phyloP scores from a whole-genome alignment of 2,113 vertebrate species.

The Hyaena hyaena region DNA sequence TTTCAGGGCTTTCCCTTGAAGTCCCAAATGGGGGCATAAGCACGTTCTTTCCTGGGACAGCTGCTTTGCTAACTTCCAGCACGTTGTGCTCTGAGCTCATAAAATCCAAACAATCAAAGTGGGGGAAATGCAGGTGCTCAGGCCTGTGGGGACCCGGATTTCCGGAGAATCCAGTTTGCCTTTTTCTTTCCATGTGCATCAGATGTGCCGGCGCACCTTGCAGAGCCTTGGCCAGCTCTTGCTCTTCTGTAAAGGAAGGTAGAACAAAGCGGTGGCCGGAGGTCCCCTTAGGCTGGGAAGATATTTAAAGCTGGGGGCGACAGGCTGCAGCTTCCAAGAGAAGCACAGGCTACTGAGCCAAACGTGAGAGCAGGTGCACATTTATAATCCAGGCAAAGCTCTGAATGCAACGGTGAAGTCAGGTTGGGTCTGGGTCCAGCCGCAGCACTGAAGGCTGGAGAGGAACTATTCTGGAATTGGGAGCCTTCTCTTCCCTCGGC shows the following conservation, averaged over 20 bases:
- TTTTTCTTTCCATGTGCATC: slow-evolving; percentile 73
- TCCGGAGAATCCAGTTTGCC: slow-evolving; percentile 77
- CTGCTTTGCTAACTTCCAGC: slow-evolving; percentile 78
- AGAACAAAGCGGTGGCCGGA: slow-evolving; percentile 70
- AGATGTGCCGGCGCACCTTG: slow-evolving; percentile 76
- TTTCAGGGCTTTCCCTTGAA: slow-evolving; percentile 71
- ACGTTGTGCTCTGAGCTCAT: slow-evolving; percentile 81
- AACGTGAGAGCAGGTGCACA: slow-evolving; percentile 7
- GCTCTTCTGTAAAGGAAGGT: slow-evolving; percentile 73
- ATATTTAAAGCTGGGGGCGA: slow-evolving; percentile 17
- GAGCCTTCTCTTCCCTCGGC: neutral
- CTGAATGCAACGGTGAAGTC: neutral
- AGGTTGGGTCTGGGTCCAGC: neutral
- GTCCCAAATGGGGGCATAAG: slow-evolving; percentile 75
- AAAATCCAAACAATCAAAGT: slow-evolving; percentile 68
- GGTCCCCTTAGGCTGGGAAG: slow-evolving; percentile 50
- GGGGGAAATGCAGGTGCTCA: slow-evolving; percentile 62
- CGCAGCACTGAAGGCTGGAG: neutral
- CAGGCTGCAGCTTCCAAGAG: neutral
- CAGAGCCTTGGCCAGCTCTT: slow-evolving; percentile 69
- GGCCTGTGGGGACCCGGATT: neutral
- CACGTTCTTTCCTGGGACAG: slow-evolving; percentile 82
- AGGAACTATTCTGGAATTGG: neutral
- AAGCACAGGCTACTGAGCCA: neutral
- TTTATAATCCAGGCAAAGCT: slow-evolving; percentile 59